Conservation (phyloP, 2,797 vertebrate genomes). For the Trachops cirrhosus region DNA sequence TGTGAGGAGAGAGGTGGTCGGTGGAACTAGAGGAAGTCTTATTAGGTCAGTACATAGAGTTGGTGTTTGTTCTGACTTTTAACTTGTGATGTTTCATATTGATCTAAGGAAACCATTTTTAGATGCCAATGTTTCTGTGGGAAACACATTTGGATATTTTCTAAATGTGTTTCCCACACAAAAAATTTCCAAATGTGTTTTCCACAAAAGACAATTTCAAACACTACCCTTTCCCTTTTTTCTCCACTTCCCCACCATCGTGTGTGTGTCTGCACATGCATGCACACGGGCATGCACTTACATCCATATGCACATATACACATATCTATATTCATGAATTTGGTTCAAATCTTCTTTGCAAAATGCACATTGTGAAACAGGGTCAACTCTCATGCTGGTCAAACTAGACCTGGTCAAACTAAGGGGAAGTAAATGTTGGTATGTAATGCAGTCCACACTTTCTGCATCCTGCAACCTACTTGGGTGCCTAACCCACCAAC, state of each 20-base stretch:
- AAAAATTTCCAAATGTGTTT: no score
- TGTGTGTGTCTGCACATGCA: not conserved
- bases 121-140: not conserved
- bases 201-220: not conserved
- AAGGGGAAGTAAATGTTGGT: not conserved
- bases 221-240: not conserved
- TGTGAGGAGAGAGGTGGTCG: not conserved
- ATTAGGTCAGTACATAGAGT: slow-evolving; percentile 42
- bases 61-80: slow-evolving; percentile 48
- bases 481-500: not conserved
- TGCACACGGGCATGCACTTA: not conserved
- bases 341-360: not conserved
- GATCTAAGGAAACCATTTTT: not conserved
- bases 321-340: not conserved
- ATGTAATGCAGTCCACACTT: not conserved
- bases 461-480: not conserved
- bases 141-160: no score
- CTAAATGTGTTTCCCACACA: no score
- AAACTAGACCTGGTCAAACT: not conserved
- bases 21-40: not conserved
- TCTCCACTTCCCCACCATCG: not conserved
- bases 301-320: not conserved
- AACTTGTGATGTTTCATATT: slow-evolving; percentile 16
- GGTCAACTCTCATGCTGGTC: not conserved
- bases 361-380: not conserved